phyloP scores from a whole-genome alignment of 2,797 vertebrate species.

The Paguma larvata region DNA sequence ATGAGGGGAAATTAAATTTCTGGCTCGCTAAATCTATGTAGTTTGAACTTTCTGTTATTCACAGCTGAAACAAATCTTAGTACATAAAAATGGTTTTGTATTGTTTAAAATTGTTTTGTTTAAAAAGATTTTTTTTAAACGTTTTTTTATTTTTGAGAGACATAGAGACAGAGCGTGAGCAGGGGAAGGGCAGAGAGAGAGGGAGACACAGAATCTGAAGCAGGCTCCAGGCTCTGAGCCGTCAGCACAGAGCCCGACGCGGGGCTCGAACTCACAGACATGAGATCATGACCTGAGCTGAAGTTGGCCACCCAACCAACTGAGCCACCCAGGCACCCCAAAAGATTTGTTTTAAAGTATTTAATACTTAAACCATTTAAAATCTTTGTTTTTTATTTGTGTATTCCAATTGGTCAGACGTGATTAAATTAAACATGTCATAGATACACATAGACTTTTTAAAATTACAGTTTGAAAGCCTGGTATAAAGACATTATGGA shows the following conservation, averaged over 20 bases:
- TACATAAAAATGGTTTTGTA: neutral
- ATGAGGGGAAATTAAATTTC: neutral
- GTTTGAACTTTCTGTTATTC: neutral
- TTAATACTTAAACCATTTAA: neutral
- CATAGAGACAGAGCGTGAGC: too few relatives aligned
- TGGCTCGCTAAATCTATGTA: neutral
- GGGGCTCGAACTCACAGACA: too few relatives aligned
- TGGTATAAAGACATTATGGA: neutral
- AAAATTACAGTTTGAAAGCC: slow-evolving; percentile 1
- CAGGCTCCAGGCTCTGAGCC: too few relatives aligned
- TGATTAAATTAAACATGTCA: neutral
- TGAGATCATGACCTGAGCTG: too few relatives aligned
- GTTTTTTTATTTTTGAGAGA: too few relatives aligned
- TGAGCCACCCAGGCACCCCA: too few relatives aligned
- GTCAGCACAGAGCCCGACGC: too few relatives aligned
- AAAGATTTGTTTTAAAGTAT: neutral
- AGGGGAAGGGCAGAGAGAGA: too few relatives aligned
- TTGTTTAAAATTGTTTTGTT: neutral
- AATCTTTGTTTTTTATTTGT: neutral
- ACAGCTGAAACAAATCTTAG: neutral
- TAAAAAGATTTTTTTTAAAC: neutral
- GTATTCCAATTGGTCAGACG: neutral
- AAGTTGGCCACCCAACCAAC: too few relatives aligned
- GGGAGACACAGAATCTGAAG: too few relatives aligned
- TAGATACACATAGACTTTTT: neutral